Conservation (phyloP, 2,113 vertebrate genomes). For the Rhinolophus ferrumequinum region DNA sequence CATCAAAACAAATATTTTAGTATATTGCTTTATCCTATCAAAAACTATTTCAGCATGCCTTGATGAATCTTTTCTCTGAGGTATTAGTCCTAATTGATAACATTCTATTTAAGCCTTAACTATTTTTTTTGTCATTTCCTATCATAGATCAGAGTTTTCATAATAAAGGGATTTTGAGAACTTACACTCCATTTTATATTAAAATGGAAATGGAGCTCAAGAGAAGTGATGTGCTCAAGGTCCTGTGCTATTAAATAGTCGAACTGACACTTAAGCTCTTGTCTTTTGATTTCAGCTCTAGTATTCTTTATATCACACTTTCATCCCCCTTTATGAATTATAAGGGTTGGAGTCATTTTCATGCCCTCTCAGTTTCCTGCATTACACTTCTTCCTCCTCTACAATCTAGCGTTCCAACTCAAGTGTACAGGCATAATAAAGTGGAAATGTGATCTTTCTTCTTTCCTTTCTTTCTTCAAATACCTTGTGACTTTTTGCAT, state of each 20-base stretch:
- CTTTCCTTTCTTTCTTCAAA: background rate
- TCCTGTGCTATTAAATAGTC: background rate
- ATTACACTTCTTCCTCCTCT: background rate
- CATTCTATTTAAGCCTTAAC: background rate
- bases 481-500: background rate
- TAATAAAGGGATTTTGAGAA: background rate
- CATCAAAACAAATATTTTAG: background rate
- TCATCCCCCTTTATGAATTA: background rate
- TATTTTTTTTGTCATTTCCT: background rate
- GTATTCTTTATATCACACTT: background rate
- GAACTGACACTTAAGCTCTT: background rate
- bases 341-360: background rate
- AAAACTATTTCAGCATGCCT: background rate
- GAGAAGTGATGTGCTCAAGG: background rate
- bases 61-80: constrained; percentile 34
- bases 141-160: background rate
- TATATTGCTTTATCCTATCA: background rate
- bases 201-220: background rate
- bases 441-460: background rate
- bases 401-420: background rate
- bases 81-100: background rate
- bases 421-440: background rate
- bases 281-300: background rate
- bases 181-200: background rate
- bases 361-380: background rate